Base-by-base conservation (phyloP, 2,797 vertebrate species). In the Cuniculus paca region DNA sequence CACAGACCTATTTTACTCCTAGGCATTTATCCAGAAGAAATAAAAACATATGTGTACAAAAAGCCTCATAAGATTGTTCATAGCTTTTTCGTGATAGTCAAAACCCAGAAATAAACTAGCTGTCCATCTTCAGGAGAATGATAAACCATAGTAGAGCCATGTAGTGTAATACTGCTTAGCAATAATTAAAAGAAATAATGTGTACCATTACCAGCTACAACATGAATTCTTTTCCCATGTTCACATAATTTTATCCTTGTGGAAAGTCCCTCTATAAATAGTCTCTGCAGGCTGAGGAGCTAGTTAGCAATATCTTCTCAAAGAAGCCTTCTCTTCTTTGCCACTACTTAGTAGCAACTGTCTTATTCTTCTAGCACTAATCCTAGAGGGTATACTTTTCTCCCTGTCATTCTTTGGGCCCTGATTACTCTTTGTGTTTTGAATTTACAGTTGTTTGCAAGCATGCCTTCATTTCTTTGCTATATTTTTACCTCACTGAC, bases 1-100 rank as follows among this genome's bases (percentile, higher is more conserved):
- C 36, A 36, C 5, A 36, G 54, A 54, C 24, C 20, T 45, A 52
- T 63, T 60, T 82, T 42, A 75, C 12, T 85, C 24, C 4, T 9
- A 54, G 58, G 31, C 42, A 34, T 81, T 94, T 86, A 48, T 63
- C 2, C 5, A 22, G 52, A 70, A 94, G 45, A 90, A 82, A 79
- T 36, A 58, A 92, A 95, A 79, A 81, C 2, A 6, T 7, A 6
- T 8, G 9, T 11, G 36, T 36, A 34, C 58, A 65, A 48, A 90
- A 72, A 86, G 16, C 24, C 50, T 83, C 45, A 13, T n/a, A 26
- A 65, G 54, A 65, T n/a, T n/a, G 16, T 34, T 83, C 58, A 80
- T 17, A n/a, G 48, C 5, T 72, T 78, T 91, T 92, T 91, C 39
- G 60, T 34, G 42, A 61, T 13, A 6, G 13, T 54, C 17, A n/a